Percentiles rank a stretch among this genome's conserved stretches.
Evolutionary conservation across 2,888 invertebrate species (phyloP).

Genomic region (Molanna angustata): DNA sequence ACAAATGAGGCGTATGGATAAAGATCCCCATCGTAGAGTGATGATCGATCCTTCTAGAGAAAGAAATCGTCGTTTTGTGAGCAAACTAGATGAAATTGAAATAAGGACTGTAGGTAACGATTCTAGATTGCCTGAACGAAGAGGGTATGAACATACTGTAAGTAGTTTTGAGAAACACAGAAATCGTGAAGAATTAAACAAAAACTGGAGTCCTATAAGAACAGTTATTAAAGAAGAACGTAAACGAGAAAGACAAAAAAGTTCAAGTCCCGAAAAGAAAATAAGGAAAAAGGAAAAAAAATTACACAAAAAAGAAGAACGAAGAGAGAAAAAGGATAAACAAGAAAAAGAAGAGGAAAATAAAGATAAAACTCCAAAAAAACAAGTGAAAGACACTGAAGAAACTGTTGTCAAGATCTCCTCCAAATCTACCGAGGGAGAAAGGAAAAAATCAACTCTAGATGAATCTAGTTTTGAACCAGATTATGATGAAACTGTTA

Average conservation of each 20-base stretch:
- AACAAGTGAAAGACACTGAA: conserved; percentile 41
- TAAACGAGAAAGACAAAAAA: conserved; percentile 38
- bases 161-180: conserved; percentile 30
- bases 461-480: conserved; percentile 75
- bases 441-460: conserved; percentile 64
- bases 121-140: conserved; percentile 36
- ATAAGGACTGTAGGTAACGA: conserved; percentile 40
- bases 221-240: conserved; percentile 21
- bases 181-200: conserved; percentile 28
- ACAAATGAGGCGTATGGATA: conserved; percentile 37
- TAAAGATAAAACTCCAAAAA: conserved; percentile 28
- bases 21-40: conserved; percentile 45
- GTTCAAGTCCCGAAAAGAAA: conserved; percentile 34
- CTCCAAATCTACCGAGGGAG: conserved; percentile 35
- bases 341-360: conserved; percentile 31
- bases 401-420: conserved; percentile 35
- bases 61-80: conserved; percentile 35
- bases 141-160: conserved; percentile 29
- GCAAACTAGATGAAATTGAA: conserved; percentile 40
- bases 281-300: conserved; percentile 37
- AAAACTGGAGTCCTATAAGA: conserved; percentile 14
- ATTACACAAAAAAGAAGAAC: conserved; percentile 42
- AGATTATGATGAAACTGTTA: conserved; percentile 64
- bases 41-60: conserved; percentile 46
- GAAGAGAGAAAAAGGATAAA: conserved; percentile 37